phyloP scores from a whole-genome alignment of 2,113 vertebrate species.

The Numida meleagris region DNA sequence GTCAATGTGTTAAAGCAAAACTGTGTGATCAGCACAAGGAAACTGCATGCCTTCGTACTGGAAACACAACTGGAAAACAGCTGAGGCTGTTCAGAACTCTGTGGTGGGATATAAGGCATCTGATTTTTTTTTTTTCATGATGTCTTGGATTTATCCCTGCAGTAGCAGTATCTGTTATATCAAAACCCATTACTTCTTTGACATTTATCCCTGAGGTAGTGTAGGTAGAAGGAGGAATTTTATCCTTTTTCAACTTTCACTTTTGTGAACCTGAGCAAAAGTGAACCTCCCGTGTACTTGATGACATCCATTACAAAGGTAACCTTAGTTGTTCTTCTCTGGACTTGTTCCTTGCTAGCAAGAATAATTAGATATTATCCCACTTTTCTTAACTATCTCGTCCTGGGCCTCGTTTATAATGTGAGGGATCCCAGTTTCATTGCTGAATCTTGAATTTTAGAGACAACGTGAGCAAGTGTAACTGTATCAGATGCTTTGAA shows the following conservation, averaged over 20 bases:
- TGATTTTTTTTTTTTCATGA: background rate
- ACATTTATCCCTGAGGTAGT: background rate
- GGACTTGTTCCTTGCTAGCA: background rate
- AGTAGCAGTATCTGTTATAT: background rate
- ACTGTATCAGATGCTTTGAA: background rate
- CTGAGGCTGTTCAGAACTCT: background rate
- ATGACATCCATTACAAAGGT: background rate
- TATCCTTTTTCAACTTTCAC: background rate
- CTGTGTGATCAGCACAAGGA: background rate
- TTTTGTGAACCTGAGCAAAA: background rate
- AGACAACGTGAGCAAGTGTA: accelerated
- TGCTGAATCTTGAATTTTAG: background rate
- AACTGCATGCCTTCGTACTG: background rate
- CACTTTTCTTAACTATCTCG: background rate
- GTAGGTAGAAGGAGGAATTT: background rate
- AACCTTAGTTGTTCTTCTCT: background rate
- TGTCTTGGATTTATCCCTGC: background rate
- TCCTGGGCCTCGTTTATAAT: accelerated
- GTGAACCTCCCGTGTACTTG: background rate
- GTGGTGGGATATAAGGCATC: background rate
- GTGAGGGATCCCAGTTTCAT: background rate
- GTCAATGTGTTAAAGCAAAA: background rate
- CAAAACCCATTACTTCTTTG: background rate
- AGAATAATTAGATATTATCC: background rate
- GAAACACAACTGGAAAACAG: background rate